Base-by-base conservation (phyloP, 1,140 invertebrate genomes). In the Aphis craccivora region DNA sequence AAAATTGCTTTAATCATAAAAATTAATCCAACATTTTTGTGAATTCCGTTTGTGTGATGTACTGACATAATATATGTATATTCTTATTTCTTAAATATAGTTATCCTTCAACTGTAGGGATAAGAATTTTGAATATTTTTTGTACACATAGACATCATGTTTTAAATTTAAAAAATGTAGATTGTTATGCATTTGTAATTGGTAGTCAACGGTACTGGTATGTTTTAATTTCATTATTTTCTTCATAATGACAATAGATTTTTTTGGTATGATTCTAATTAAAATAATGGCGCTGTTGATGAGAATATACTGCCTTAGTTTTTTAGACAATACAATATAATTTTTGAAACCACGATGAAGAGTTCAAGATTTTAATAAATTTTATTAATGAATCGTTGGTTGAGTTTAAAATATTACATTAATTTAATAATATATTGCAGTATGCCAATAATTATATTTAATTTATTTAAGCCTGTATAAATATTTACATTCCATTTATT, bases 181-280 rank as follows among this genome's bases (percentile, higher is more conserved):
- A 76, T n/a, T n/a, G 60, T n/a, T 76, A n/a, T 18, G 60, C 14
- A 76, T 76, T 76, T 76, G n/a, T 76, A 76, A 76, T 76, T 76
- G 14, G 60, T 76, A 76, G 60, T n/a, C 60, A 76, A 76, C 30
- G 60, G 14, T 76, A 7, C 60, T 76, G 14, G 60, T 76, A 76
- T 76, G n/a, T 76, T 67, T 76, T 76, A 76, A 76, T 76, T 76
- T 76, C 60, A 76, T 35, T 76, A 4, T 35, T 76, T 76, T 76
- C 60, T 76, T 76, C n/a, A 76, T n/a, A 76, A 76, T n/a, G 60
- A 76, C 60, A 76, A 76, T 76, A 76, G 30, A 76, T 76, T 76
- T 76, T 51, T 76, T 76, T 76, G n/a, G n/a, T 76, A 76, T 76
- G 4, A n/a, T 35, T 76, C 14, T 76, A 76, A 76, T 76, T 76